phyloP scores from a whole-genome alignment of 2,797 vertebrate genomes.

The Eulemur rubriventer region DNA sequence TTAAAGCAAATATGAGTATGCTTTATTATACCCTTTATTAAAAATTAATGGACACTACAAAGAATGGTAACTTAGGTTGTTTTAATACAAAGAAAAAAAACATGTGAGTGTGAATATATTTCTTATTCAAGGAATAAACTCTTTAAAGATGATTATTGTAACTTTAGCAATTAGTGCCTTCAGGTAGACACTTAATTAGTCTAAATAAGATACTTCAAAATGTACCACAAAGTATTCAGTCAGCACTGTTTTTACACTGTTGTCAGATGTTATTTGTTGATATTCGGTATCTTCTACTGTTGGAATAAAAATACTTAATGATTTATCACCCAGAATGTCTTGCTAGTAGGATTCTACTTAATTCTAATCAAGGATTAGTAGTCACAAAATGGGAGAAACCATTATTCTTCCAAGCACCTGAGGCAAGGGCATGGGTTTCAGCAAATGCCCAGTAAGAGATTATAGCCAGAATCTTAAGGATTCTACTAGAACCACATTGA shows the following conservation, averaged over 20 bases:
- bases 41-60: neutral
- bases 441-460: neutral
- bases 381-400: neutral
- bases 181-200: neutral
- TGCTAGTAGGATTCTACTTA: neutral
- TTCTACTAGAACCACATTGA: neutral
- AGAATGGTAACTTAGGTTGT: neutral
- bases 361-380: neutral
- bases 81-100: neutral
- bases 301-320: neutral
- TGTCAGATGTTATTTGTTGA: neutral
- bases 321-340: neutral
- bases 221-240: neutral
- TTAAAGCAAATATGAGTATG: neutral
- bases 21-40: neutral
- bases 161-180: neutral
- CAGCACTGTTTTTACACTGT: neutral
- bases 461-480: neutral
- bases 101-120: neutral
- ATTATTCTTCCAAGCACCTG: neutral
- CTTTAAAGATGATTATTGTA: neutral
- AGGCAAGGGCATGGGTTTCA: neutral
- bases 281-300: neutral
- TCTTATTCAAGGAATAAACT: neutral
- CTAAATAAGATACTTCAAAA: neutral